Evolutionary conservation across 2,888 invertebrate species (phyloP), one percentile per base, ranked within the genome.

Genomic region (Agelastica alni): DNA sequence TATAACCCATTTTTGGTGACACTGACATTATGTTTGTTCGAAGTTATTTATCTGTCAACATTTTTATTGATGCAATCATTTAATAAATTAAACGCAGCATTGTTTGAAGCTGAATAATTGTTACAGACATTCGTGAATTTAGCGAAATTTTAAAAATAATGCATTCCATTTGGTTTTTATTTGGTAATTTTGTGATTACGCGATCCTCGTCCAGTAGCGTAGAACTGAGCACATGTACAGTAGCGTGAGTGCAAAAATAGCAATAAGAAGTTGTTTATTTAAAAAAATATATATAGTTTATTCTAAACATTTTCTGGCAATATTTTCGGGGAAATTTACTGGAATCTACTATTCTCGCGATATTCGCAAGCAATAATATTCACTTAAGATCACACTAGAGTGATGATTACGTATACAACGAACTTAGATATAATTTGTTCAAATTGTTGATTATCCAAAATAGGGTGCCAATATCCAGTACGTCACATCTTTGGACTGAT

Each of bases 251-350:
- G 60, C 53, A 62, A 60, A 56, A 26, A 56, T 53, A 65, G 65
- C 63, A 51, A 52, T 61, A 74, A 75, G 73, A 64, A 63, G 66
- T 70, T 70, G 70, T 75, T 75, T 71, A 72, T 74, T 76, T 74
- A 64, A 73, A 66, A 70, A 45, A 67, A 70, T 66, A 68, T 69
- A 72, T 74, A 74, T 75, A 75, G 73, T 75, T 75, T 75, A 72
- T 75, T 71, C 67, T 60, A 64, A 71, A 69, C 67, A 73, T 76
- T 76, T 71, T 67, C 75, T 75, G 75, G 77, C 76, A 71, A 74
- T 67, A 71, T 65, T 59, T 70, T 69, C 68, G 69, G 71, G 70
- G 66, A 63, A 63, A 62, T 56, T 58, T 47, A 46, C 63, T 65
- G 61, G 70, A 68, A 66, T 65, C 53, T 61, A 63, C 61, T 64